Evolutionary conservation across 2,888 invertebrate genomes (phyloP).

Genomic region (Drosophila mettleri): DNA sequence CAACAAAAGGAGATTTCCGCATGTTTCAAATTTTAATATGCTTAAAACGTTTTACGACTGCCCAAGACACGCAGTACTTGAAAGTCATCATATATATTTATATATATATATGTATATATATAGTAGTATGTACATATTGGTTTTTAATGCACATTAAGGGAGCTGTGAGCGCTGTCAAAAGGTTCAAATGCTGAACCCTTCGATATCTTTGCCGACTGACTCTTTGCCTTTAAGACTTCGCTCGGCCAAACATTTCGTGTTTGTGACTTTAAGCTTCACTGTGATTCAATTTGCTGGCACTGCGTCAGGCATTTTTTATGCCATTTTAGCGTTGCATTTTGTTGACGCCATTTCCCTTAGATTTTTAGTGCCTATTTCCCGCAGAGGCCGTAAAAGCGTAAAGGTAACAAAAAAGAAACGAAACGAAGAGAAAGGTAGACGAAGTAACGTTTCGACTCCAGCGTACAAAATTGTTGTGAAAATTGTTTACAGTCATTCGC

Average conservation of each 20-base stretch:
- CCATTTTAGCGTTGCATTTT: conserved; percentile 54
- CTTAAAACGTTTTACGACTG: conserved; percentile 70
- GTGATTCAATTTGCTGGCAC: conserved; percentile 61
- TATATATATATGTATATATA: background rate
- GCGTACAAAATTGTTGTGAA: conserved; percentile 50
- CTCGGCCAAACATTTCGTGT: background rate
- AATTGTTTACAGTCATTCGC: conserved; percentile 73
- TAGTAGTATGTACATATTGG: background rate
- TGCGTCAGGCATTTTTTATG: conserved; percentile 67
- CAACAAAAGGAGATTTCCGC: conserved; percentile 25
- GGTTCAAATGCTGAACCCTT: conserved; percentile 38
- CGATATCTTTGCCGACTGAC: conserved; percentile 4
- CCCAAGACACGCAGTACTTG: conserved; percentile 55
- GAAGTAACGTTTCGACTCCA: conserved; percentile 7
- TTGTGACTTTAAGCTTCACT: conserved; percentile 37
- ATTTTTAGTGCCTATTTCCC: conserved; percentile 68
- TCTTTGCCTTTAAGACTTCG: conserved; percentile 1
- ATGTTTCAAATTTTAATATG: conserved; percentile 67
- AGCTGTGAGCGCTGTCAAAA: conserved; percentile 17
- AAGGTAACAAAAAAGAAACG: conserved; percentile 30
- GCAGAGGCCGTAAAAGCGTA: conserved; percentile 48
- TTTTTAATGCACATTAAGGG: conserved; percentile 66
- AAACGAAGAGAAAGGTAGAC: background rate
- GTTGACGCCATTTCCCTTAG: conserved; percentile 53
- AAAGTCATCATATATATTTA: conserved; percentile 44